A percentile compares a stretch with the other conserved stretches of the same genome.
These are phyloP conservation scores for Gulo gulo DNA, from an alignment of 2,113 vertebrate species.

Conservation along the genomic window DNA sequence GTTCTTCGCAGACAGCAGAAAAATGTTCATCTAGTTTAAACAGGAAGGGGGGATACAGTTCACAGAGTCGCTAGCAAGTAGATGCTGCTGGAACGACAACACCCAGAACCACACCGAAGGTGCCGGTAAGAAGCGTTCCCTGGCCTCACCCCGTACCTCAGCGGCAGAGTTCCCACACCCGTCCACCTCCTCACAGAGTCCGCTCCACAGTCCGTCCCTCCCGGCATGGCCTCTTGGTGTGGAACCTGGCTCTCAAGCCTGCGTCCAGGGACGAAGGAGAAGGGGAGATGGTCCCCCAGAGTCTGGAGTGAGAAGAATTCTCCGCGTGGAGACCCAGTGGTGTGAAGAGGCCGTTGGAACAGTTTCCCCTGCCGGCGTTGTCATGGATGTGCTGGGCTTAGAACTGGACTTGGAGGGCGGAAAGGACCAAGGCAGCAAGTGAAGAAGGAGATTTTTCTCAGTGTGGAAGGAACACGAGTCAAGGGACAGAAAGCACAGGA, in stretches of 20 bases:
- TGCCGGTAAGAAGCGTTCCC: background rate
- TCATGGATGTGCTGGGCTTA: background rate
- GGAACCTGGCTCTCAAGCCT: background rate
- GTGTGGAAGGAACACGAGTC: background rate
- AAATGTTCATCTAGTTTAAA: background rate
- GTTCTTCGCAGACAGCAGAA: background rate
- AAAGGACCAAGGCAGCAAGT: background rate
- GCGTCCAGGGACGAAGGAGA: background rate
- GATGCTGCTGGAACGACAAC: background rate
- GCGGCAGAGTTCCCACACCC: background rate
- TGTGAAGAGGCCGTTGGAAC: background rate
- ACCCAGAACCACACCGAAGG: background rate
- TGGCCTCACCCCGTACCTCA: background rate
- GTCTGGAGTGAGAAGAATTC: background rate
- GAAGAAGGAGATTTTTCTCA: background rate
- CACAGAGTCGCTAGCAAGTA: background rate
- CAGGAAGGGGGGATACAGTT: background rate
- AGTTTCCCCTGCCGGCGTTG: background rate
- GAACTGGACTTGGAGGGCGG: background rate
- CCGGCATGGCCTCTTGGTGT: background rate
- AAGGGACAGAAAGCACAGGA: background rate
- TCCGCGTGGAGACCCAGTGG: fast-evolving
- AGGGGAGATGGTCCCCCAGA: background rate
- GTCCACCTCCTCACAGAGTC: background rate
- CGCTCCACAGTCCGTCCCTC: background rate